Evolutionary conservation across 1,140 invertebrate genomes (phyloP).

Genomic region (Hylyphantes graminicola): DNA sequence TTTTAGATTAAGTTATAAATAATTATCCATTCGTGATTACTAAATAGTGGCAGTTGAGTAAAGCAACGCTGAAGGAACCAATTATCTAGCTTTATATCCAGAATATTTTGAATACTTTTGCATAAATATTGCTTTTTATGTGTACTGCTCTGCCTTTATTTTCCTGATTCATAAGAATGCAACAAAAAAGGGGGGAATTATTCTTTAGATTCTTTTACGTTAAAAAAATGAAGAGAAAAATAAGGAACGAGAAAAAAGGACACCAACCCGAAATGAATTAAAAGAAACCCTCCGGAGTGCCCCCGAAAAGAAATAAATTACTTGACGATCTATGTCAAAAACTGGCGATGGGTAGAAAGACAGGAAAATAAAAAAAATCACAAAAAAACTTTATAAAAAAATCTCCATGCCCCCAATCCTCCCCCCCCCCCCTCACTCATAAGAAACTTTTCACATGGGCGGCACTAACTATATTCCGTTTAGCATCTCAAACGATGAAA

Average conservation of each 20-base stretch:
- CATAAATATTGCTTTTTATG: too few species aligned
- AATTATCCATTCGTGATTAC: too few species aligned
- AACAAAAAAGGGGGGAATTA: too few species aligned
- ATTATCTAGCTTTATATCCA: too few species aligned
- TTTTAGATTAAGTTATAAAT: too few species aligned
- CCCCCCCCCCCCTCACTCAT: slow-evolving; percentile 19
- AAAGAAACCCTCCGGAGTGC: slow-evolving; percentile 15
- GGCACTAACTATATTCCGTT: slow-evolving; percentile 59
- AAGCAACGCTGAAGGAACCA: too few species aligned
- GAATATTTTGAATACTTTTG: too few species aligned
- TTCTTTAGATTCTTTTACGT: neutral
- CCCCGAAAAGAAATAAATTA: slow-evolving; percentile 28
- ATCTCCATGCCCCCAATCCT: slow-evolving; percentile 21
- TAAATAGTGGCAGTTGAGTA: too few species aligned
- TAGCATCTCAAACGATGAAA: slow-evolving; percentile 60
- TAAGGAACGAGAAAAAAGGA: neutral
- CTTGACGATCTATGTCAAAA: slow-evolving; percentile 47
- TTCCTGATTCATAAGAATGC: too few species aligned
- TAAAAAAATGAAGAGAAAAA: neutral
- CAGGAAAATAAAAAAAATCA: neutral
- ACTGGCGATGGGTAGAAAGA: neutral
- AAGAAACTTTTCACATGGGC: slow-evolving; percentile 55
- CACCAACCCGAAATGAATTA: slow-evolving; percentile 12
- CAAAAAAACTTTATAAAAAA: neutral
- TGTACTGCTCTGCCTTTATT: too few species aligned